A percentile compares a stretch with the other conserved stretches of the same genome.
Conservation (phyloP, 1,140 invertebrate genomes). For the Gonioctena quinquepunctata region DNA sequence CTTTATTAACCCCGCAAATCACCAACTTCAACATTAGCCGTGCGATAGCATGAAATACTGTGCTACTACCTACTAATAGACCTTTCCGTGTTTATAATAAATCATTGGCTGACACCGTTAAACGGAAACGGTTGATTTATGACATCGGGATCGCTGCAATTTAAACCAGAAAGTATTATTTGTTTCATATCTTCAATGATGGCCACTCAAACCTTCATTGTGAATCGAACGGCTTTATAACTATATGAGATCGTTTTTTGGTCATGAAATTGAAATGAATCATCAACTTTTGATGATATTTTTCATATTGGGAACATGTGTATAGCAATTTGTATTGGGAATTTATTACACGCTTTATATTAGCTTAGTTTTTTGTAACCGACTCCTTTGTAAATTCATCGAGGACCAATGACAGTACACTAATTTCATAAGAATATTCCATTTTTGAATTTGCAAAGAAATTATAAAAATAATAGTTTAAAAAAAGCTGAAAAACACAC, state of each 20-base stretch:
- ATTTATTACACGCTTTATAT: too few relatives aligned
- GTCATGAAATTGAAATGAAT: background rate
- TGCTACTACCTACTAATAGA: background rate
- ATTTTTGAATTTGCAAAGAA: too few relatives aligned
- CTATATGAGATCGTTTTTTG: background rate
- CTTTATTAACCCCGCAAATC: background rate
- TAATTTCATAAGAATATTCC: too few relatives aligned
- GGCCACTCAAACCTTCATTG: background rate
- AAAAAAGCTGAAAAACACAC: too few relatives aligned
- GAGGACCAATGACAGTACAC: too few relatives aligned
- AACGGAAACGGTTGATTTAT: conserved; percentile 6
- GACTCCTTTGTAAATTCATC: too few relatives aligned
- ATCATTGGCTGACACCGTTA: background rate
- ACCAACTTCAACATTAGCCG: background rate
- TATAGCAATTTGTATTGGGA: too few relatives aligned
- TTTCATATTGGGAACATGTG: too few relatives aligned
- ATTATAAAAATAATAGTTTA: too few relatives aligned
- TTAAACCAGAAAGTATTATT: background rate
- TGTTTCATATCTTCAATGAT: background rate
- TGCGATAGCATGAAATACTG: background rate
- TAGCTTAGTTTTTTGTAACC: too few relatives aligned
- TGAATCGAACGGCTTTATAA: background rate
- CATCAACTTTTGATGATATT: too few relatives aligned
- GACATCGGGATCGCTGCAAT: background rate
- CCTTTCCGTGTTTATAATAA: conserved; percentile 2